Evolutionary conservation across 2,797 vertebrate species (phyloP), one percentile per base, ranked within the genome.

Genomic region (Sebastes reedi): DNA sequence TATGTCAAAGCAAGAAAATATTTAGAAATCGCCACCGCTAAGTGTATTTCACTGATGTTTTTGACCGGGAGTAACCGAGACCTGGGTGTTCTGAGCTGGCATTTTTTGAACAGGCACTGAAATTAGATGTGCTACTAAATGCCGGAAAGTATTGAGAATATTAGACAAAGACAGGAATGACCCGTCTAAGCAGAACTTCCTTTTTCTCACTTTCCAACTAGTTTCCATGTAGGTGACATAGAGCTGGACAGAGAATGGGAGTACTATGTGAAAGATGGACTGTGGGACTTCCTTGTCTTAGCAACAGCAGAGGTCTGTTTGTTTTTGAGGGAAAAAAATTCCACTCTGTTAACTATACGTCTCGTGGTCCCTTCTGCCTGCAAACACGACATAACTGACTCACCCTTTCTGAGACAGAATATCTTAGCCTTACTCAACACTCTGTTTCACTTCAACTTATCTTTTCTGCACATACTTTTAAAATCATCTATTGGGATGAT

Each of bases 241-340:
- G 61, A 9, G 54, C 58, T 67, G 71, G 50, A 34, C 66, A 76
- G 67, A 83, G 76, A 92, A 89, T 66, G 67, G 30, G 36, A 77
- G 79, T 3, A 74, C 50, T 86, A 50, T 90, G 81, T 79, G 61
- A 80, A 70, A 42, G 39, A n/a, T 8, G 13, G 64, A 79, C 52
- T 76, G 75, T 67, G 75, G 32, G 46, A 65, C 68, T 50, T 77
- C 27, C 2, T 59, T 86, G 67, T 82, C 87, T 72, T 82, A 87
- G 88, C 84, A 87, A 89, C 80, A 77, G 84, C 61, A 61, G 59
- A 81, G 11, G 32, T 70, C 56, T 80, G 81, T 84, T 88, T 92
- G 54, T 60, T 88, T 87, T 25, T 12, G 22, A 18, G 16, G 18
- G 2, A 36, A 39, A 58, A 50, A 79, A 77, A 75, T 24, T 81